Evolutionary conservation across 1,140 invertebrate species (phyloP).

Genomic region (Leptinotarsa texana): DNA sequence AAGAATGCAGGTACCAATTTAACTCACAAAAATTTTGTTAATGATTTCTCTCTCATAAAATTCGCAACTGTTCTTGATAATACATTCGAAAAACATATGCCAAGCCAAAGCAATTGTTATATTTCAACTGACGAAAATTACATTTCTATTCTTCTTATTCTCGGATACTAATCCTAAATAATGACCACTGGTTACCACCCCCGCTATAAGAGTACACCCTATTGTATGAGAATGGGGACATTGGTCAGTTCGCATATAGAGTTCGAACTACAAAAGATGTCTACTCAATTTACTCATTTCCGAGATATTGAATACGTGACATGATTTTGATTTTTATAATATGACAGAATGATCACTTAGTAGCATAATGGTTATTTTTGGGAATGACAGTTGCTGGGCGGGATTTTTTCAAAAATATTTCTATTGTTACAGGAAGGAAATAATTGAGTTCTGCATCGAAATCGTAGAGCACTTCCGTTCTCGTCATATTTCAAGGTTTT

Average conservation of each 20-base stretch:
- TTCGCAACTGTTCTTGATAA: not conserved
- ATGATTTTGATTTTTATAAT: slow-evolving; percentile 16
- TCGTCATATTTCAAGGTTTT: not conserved
- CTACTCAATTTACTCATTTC: slow-evolving; percentile 21
- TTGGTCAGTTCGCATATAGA: slow-evolving; percentile 19
- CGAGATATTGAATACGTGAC: slow-evolving; percentile 9
- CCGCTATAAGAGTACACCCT: slow-evolving; percentile 9
- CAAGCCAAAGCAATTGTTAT: slow-evolving; percentile 3
- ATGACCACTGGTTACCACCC: slow-evolving; percentile 20
- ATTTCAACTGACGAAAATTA: slow-evolving; percentile 13
- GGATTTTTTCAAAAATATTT: slow-evolving; percentile 19
- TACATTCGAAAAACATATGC: slow-evolving; percentile 3
- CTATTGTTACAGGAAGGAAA: not conserved
- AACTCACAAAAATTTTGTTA: no score
- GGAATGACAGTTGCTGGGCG: slow-evolving; percentile 19
- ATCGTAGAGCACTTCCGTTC: not conserved
- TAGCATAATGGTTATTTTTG: slow-evolving; percentile 4
- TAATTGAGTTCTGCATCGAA: not conserved
- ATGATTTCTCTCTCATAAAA: not conserved
- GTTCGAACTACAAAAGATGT: slow-evolving; percentile 2
- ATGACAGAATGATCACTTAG: slow-evolving; percentile 12
- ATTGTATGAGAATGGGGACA: slow-evolving; percentile 20
- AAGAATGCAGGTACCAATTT: no score
- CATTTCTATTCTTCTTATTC: slow-evolving; percentile 12
- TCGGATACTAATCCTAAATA: slow-evolving; percentile 20